Evolutionary conservation across 2,113 vertebrate genomes (phyloP), one percentile per base, ranked within the genome.

Genomic region (Zosterops lateralis): DNA sequence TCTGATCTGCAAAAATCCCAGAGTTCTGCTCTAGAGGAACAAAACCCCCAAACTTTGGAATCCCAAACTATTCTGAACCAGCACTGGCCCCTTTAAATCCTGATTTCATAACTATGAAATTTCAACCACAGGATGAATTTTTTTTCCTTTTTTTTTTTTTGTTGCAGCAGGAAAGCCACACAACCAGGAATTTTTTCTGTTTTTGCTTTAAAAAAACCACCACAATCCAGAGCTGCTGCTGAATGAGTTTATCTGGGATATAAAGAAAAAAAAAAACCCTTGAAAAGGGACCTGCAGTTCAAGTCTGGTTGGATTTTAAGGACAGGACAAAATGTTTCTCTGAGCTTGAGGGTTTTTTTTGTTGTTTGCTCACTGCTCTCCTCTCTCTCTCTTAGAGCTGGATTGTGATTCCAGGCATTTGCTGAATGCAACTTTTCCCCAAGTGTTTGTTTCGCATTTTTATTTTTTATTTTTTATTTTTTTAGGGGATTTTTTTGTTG

Each of bases 1-100:
- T 22, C 45, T 4, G 45, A 9, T 45, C 21, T 15, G 58, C 57
- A 2, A 9, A 9, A 3, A 0, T 48, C 21, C 65, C 16, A 1
- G 45, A 17, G 36, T 24, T 16, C 62, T 24, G 19, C 7, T 57
- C 26, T 74, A 51, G 5, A 58, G 34, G 38, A 7, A 47, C 26
- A 18, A 47, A 14, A 18, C 48, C 31, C 4, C 28, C 1, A 57
- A 58, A 6, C 9, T 77, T 56, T 50, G 73, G 14, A 56, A 12
- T 70, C 40, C 29, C 45, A 18, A 28, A 32, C 24, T 54, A 38
- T 31, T 14, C 75, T 26, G 51, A 20, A 36, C 21, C 12, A 21
- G 29, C 1, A 0, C 26, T 0, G 14, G 67, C 48, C 74, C 24
- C 86, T 87, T 95, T 93, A 74, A 89, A 90, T 5, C 31, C 36